phyloP scores from a whole-genome alignment of 1,140 invertebrate genomes.

The Globodera ellingtonae region DNA sequence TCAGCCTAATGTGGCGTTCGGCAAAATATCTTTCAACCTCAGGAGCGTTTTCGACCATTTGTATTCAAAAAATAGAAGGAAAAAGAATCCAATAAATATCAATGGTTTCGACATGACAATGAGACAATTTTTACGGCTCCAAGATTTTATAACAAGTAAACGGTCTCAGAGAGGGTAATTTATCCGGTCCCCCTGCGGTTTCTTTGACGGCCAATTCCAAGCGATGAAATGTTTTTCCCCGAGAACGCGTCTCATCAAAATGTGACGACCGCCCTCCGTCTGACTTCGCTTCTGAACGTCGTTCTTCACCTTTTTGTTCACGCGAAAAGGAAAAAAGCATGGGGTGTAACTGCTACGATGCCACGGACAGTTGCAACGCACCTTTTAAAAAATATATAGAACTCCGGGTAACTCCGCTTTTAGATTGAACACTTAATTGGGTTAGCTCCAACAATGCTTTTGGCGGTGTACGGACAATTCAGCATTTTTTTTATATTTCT shows the following conservation, averaged over 20 bases:
- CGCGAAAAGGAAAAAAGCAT: conserved; percentile 1
- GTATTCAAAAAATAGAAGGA: background rate
- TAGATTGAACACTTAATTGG: no score
- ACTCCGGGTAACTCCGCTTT: no score
- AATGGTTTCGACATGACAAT: background rate
- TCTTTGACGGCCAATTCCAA: conserved; percentile 21
- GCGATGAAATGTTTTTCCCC: conserved; percentile 18
- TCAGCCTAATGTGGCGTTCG: conserved; percentile 12
- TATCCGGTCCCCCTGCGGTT: conserved; percentile 1
- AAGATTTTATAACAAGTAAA: background rate
- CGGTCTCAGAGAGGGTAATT: conserved; percentile 16
- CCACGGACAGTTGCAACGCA: conserved; percentile 20
- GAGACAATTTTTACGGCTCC: background rate
- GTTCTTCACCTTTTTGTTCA: background rate
- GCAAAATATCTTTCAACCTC: background rate
- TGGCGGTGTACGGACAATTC: no score
- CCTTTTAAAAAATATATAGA: background rate
- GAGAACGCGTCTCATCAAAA: conserved; percentile 19
- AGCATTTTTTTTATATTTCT: no score
- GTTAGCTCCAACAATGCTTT: no score
- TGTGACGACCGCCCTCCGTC: background rate
- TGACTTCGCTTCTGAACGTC: background rate
- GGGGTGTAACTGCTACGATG: conserved; percentile 5
- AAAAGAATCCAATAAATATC: background rate
- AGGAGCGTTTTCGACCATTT: background rate